Evolutionary conservation across 2,888 invertebrate species (phyloP), one percentile per base, ranked within the genome.

Genomic region (Seira ritae): DNA sequence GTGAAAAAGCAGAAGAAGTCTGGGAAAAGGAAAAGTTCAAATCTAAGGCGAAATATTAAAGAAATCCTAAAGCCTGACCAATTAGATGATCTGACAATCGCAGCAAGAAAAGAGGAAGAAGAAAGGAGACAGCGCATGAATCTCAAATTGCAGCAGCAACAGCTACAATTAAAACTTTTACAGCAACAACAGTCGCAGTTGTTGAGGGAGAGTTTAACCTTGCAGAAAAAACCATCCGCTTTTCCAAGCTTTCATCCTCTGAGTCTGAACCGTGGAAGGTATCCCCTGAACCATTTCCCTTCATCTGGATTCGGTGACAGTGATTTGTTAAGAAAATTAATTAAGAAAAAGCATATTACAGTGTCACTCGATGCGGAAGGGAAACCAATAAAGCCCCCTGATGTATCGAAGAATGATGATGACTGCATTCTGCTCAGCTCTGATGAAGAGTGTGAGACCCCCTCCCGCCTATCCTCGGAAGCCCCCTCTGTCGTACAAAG

Each of bases 1-100:
- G 78, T 81, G 60, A 85, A 85, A 65, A 80, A 84, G 70, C 66
- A 81, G 55, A 86, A 85, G 73, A 88, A 88, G 85, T 77, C 83
- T 65, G 81, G 50, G 81, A 88, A 77, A 76, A 86, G 81, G 71
- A 84, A 85, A 66, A 60, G 78, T 12, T 67, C 83, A 0, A 81
- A 85, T 68, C 65, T 96, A 90, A 92, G 97, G 60, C 93, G 96
- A 85, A 97, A 97, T 90, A 97, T 97, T 89, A 93, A 98, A 79
- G 97, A 98, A 91, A 97, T 98, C 8, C 95, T 98, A 94, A 96
- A 96, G 90, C 97, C 97, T 90, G 96, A 96, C 85, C 96, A 98
- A 90, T 91, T 98, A 85, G 98, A 98, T 90, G 96, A 96, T 85
- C 96, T 96, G 15, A 98, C 98, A 1, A 91, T 97, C 75, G 95